A percentile compares a stretch with the other conserved stretches of the same genome.
These are phyloP conservation scores for Strix occidentalis DNA, from an alignment of 2,797 vertebrate species.

Conservation along the genomic window DNA sequence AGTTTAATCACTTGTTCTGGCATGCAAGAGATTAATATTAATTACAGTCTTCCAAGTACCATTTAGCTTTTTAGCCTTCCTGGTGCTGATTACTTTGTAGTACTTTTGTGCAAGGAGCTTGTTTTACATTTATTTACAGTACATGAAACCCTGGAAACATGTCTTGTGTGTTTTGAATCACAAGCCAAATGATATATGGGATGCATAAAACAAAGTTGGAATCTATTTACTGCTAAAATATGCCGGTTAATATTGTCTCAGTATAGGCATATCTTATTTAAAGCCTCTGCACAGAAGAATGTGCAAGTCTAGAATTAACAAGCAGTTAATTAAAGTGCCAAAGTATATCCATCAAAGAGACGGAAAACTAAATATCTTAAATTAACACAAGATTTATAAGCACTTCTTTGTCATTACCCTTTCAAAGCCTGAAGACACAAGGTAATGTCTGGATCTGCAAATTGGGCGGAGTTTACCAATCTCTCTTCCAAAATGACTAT, in stretches of 20 bases:
- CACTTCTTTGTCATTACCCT: background rate
- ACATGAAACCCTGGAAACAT: background rate
- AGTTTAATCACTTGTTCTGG: conserved; percentile 21
- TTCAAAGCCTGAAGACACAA: conserved; percentile 5
- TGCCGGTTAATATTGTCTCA: background rate
- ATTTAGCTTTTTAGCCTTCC: conserved; percentile 3
- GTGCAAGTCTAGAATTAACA: background rate
- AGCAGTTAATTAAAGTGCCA: background rate
- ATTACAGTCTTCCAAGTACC: conserved; percentile 6
- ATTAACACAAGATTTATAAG: conserved; percentile 44
- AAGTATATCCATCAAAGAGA: conserved; percentile 15
- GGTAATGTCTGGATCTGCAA: conserved; percentile 15
- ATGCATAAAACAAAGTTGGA: background rate
- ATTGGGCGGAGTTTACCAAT: background rate
- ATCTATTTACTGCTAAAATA: background rate
- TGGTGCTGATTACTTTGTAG: background rate
- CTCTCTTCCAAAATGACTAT: background rate
- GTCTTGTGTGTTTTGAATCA: conserved; percentile 1
- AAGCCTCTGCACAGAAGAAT: background rate
- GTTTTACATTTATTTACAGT: conserved; percentile 43
- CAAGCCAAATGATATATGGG: background rate
- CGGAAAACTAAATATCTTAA: conserved; percentile 36
- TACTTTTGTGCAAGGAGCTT: background rate
- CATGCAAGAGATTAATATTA: conserved; percentile 45
- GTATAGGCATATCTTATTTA: background rate